Conservation (phyloP, 2,113 vertebrate genomes). For the Jaculus jaculus region DNA sequence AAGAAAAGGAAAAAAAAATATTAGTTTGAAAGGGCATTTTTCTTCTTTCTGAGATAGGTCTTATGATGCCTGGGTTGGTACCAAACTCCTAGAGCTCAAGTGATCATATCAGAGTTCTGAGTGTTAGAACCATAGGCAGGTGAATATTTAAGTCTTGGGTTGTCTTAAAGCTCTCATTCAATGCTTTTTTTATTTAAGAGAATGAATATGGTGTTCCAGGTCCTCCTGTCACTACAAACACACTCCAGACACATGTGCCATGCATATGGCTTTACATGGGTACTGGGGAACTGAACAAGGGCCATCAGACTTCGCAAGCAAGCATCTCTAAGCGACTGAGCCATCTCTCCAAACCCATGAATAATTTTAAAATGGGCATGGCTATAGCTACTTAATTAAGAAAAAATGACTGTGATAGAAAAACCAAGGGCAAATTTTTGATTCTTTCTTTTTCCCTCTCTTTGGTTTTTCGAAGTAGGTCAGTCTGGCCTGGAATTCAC, state of each 20-base stretch:
- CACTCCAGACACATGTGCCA: too few species aligned
- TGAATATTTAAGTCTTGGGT: background rate
- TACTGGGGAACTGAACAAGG: too few species aligned
- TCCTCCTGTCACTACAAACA: too few species aligned
- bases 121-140: background rate
- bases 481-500: too few species aligned
- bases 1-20: slow-evolving; percentile 62
- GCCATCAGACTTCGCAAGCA: too few species aligned
- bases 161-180: too few species aligned
- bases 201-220: too few species aligned
- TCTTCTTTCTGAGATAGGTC: background rate
- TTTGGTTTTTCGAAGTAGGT: too few species aligned
- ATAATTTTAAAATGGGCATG: slow-evolving; percentile 25
- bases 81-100: background rate
- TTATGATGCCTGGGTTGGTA: background rate
- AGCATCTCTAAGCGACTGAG: too few species aligned
- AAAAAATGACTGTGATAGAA: background rate
- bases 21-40: slow-evolving; percentile 60
- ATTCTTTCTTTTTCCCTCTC: background rate
- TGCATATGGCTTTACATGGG: too few species aligned
- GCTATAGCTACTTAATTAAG: background rate
- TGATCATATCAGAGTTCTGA: background rate
- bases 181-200: too few species aligned
- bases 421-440: background rate
- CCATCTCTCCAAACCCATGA: background rate